Conservation (phyloP, 2,797 vertebrate genomes). For the Pampus argenteus region DNA sequence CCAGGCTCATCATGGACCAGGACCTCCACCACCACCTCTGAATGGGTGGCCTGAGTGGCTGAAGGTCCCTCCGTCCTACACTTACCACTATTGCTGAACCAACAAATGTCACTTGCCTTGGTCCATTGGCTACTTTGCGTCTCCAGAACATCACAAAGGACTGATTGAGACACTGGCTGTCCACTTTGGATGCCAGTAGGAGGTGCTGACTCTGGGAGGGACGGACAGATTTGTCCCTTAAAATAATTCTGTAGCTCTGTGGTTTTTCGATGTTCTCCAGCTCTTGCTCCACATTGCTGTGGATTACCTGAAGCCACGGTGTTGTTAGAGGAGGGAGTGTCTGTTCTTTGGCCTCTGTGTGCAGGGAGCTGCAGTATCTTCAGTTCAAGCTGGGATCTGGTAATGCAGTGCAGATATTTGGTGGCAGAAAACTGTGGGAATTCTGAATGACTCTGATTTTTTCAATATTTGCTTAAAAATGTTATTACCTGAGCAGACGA, state of each 20-base stretch:
- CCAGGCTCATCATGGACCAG: conserved; percentile 60
- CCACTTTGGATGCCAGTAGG: not conserved
- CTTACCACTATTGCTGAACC: conserved; percentile 20
- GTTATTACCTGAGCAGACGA: conserved; percentile 58
- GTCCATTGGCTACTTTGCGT: conserved; percentile 15
- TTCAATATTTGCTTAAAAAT: not conserved
- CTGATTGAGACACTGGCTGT: conserved; percentile 12
- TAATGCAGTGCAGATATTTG: conserved; percentile 9
- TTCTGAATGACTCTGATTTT: not conserved
- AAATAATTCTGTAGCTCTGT: conserved; percentile 3
- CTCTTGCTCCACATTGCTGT: conserved; percentile 7
- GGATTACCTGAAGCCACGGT: not conserved
- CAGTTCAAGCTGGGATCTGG: conserved; percentile 55
- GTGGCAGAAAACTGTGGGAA: not conserved
- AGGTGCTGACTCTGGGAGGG: conserved; percentile 16
- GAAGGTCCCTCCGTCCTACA: not conserved
- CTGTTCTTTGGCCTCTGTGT: conserved; percentile 17
- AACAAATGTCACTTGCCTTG: conserved; percentile 10
- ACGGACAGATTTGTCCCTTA: conserved; percentile 2
- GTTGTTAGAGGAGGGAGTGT: not conserved
- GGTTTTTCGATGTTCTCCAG: conserved; percentile 6
- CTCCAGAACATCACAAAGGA: conserved; percentile 30
- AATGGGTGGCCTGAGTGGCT: conserved; percentile 27
- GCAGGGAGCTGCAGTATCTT: conserved; percentile 27
- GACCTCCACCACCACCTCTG: conserved; percentile 70